Evolutionary conservation across 2,113 vertebrate genomes (phyloP), one percentile per base, ranked within the genome.

Genomic region (Alligator mississippiensis): DNA sequence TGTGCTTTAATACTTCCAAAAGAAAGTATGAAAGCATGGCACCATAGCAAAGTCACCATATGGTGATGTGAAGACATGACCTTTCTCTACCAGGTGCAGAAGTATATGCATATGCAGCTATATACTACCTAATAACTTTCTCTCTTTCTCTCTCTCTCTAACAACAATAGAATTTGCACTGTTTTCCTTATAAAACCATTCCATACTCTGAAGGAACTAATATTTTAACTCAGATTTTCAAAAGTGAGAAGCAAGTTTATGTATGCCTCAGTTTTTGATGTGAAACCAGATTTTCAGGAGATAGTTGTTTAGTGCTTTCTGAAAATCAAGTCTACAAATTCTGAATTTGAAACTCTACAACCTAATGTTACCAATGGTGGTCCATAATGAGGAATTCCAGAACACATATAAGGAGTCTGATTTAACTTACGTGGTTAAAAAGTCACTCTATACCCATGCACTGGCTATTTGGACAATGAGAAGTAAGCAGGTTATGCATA

Each of bases 61-160:
- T 47, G 47, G 47, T 9, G 82, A 79, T 68, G 38, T 14, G 18
- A 11, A 85, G 16, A 89, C n/a, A 47, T 47, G 8, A 7, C 9
- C 1, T 62, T 18, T 89, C 47, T 55, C 0, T 59, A 76, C 8
- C 27, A 75, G 11, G 19, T 76, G 6, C 7, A 83, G 47, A 47
- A 47, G 47, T 47, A 47, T 9, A 47, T 47, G 47, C 47, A 47
- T 47, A 9, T 9, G 83, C 55, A 34, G 19, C 82, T 1, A 2
- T 7, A 6, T 30, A 62, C 21, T 68, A 0, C 0, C 14, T 70
- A 1, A 0, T 1, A 27, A 9, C 68, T 87, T 90, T 84, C 81
- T 82, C 77, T 84, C 21, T 38, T 18, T 57, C 8, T 74, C 15
- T 79, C 8, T 74, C 15, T 79, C 54, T 87, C 19, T n/a, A 55